Conservation (phyloP, 2,888 invertebrate genomes). For the Spodoptera exigua region DNA sequence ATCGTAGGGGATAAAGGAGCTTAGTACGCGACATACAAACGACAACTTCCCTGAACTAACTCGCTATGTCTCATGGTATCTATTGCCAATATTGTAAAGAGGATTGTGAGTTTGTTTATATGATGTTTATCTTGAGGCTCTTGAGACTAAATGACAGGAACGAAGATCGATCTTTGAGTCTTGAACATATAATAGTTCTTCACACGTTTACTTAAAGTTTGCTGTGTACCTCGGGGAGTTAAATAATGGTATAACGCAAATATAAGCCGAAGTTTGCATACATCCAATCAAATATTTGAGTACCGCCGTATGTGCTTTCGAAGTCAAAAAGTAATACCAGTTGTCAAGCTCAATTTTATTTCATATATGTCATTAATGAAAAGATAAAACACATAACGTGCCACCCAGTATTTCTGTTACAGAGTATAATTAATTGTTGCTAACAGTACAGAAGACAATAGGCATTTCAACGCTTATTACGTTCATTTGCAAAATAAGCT, state of each 20-base stretch:
- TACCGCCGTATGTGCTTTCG: too few species aligned
- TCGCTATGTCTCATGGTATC: slow-evolving; percentile 38
- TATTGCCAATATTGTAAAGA: slow-evolving; percentile 52
- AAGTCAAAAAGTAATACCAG: too few species aligned
- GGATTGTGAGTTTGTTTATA: slow-evolving; percentile 47
- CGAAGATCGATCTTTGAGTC: slow-evolving; percentile 43
- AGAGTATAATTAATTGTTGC: not conserved
- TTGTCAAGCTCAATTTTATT: slow-evolving; percentile 1
- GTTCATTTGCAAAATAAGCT: slow-evolving; percentile 43
- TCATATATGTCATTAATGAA: slow-evolving; percentile 1
- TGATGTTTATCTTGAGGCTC: slow-evolving; percentile 42
- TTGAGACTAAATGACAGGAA: slow-evolving; percentile 35
- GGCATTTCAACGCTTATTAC: slow-evolving; percentile 31
- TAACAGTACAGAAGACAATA: slow-evolving; percentile 21
- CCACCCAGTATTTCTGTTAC: not conserved
- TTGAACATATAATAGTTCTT: slow-evolving; percentile 31
- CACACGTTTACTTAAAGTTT: slow-evolving; percentile 24
- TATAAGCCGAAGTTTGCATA: slow-evolving; percentile 1
- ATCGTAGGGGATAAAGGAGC: slow-evolving; percentile 47
- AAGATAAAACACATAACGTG: not conserved
- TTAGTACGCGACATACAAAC: slow-evolving; percentile 52
- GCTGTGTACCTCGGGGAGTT: slow-evolving; percentile 1
- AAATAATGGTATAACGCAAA: not conserved
- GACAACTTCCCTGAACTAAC: slow-evolving; percentile 53
- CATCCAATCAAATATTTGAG: too few species aligned